A percentile compares a stretch with the other conserved stretches of the same genome.
Evolutionary conservation across 2,888 invertebrate genomes (phyloP).

Genomic region (Phalera bucephala): DNA sequence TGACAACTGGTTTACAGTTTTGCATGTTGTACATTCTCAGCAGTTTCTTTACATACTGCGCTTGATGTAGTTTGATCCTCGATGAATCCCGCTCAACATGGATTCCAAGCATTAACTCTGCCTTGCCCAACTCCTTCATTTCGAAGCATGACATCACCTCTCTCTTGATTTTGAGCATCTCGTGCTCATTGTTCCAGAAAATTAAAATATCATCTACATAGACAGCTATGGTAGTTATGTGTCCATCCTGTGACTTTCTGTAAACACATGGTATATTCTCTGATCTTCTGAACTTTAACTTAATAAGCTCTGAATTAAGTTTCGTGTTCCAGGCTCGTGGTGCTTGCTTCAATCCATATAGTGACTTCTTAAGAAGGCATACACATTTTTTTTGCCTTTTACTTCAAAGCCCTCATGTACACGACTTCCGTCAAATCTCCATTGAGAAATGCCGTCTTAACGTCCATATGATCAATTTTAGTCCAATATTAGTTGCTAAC

Average conservation of each 20-base stretch:
- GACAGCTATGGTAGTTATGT: neutral
- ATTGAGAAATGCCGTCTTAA: constrained; percentile 6
- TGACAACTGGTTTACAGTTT: constrained; percentile 1
- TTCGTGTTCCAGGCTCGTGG: neutral
- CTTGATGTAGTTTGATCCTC: neutral
- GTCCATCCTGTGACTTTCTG: neutral
- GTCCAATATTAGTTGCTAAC: neutral
- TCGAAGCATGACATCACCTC: neutral
- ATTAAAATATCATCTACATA: constrained; percentile 4
- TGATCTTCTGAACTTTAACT: neutral
- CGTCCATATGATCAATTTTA: constrained; percentile 6
- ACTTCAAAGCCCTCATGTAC: neutral
- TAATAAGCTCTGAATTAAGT: neutral
- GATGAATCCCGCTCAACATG: too few species aligned
- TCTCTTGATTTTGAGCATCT: too few species aligned
- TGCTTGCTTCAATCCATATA: neutral
- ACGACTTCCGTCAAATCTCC: constrained; percentile 1
- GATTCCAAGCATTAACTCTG: neutral
- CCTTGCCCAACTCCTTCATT: too few species aligned
- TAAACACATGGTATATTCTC: neutral
- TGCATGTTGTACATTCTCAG: neutral
- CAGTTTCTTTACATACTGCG: too few species aligned
- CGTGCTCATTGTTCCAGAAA: neutral
- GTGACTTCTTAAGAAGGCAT: constrained; percentile 2
- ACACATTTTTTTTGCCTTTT: neutral